Conservation (phyloP, 2,113 vertebrate species). For the Chaetodon auriga region DNA sequence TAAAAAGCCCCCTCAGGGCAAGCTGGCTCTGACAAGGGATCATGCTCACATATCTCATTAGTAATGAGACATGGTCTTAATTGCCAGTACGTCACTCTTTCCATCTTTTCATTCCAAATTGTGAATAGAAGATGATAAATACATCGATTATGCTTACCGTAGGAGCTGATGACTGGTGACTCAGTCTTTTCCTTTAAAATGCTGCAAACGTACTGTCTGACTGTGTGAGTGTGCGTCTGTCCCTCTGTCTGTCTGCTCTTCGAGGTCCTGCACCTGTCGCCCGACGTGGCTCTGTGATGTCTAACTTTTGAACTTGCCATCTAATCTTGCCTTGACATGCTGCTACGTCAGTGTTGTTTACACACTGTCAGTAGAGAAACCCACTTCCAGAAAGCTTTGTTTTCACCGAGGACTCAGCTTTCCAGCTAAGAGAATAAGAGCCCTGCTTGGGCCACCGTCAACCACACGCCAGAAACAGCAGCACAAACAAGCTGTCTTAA, state of each 20-base stretch:
- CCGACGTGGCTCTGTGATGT: conserved; percentile 2
- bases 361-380: neutral
- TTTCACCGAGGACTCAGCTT: conserved; percentile 20
- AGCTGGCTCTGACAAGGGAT: neutral
- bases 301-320: conserved; percentile 20
- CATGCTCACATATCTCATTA: conserved; percentile 42
- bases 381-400: conserved; percentile 18
- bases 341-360: conserved; percentile 26
- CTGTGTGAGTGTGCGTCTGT: neutral
- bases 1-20: neutral
- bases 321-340: conserved; percentile 29
- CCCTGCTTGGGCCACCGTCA: neutral
- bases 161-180: neutral
- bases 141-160: neutral
- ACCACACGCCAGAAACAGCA: conserved; percentile 16
- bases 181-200: neutral
- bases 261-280: neutral
- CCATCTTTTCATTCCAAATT: neutral
- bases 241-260: neutral
- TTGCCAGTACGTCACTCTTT: conserved; percentile 10
- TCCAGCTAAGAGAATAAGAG: conserved; percentile 28
- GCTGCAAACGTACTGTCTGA: neutral
- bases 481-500: neutral
- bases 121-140: neutral
- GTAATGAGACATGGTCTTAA: conserved; percentile 3